phyloP scores from a whole-genome alignment of 2,113 vertebrate species.

The Podarcis cretensis region DNA sequence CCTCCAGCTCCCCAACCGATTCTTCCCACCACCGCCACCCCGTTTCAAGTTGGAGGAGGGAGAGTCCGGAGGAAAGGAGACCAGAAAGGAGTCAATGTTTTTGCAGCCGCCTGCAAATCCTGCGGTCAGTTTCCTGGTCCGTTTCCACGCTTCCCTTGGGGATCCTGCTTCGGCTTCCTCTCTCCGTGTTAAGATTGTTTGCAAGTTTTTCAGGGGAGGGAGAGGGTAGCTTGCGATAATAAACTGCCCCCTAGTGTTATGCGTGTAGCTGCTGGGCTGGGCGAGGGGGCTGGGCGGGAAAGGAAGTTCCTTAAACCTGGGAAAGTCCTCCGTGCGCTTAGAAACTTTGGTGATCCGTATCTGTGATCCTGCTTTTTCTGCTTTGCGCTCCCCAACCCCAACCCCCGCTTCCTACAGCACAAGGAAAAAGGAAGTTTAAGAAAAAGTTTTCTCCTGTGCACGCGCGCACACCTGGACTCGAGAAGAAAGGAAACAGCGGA shows the following conservation, averaged over 20 bases:
- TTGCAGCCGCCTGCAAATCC: not conserved
- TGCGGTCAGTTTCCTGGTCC: constrained; percentile 25
- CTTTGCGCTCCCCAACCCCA: not conserved
- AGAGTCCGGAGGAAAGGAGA: not conserved
- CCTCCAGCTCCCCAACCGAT: not conserved
- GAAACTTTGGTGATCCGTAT: not conserved
- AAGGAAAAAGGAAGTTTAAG: constrained; percentile 43
- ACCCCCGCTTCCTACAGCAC: constrained; percentile 3
- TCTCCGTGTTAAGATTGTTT: constrained; percentile 9
- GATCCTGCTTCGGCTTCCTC: constrained; percentile 41
- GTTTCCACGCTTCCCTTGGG: not conserved
- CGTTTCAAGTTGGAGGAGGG: rapidly evolving
- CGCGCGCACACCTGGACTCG: not conserved
- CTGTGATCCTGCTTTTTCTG: too few species aligned
- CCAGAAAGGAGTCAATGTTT: not conserved
- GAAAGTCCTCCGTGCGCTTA: not conserved
- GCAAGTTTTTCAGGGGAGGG: constrained; percentile 25
- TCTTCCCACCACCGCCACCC: rapidly evolving
- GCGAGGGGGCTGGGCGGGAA: not conserved
- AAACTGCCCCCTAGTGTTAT: not conserved
- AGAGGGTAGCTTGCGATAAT: not conserved
- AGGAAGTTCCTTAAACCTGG: not conserved
- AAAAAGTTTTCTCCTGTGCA: not conserved
- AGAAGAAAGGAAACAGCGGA: not conserved
- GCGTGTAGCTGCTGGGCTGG: not conserved